These are phyloP conservation scores for Cnemophilus loriae DNA, from an alignment of 2,113 vertebrate genomes.

Conservation along the genomic window DNA sequence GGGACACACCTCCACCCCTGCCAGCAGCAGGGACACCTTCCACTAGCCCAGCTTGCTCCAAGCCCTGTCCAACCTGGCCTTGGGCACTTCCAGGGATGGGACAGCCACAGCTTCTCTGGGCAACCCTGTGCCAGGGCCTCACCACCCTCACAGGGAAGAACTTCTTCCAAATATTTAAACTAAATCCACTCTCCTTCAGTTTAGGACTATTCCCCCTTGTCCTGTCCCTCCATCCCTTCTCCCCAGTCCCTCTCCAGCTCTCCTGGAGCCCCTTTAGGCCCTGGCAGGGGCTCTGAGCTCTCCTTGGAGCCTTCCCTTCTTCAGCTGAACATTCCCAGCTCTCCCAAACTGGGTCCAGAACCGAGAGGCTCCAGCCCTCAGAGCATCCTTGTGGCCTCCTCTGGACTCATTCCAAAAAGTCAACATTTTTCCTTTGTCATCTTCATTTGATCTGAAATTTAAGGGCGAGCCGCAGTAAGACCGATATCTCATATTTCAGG, in stretches of 20 bases:
- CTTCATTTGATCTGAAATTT: background rate
- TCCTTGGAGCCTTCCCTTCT: background rate
- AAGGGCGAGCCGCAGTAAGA: background rate
- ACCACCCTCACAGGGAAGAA: accelerated
- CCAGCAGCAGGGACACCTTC: accelerated
- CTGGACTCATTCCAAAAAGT: background rate
- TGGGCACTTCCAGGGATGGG: background rate
- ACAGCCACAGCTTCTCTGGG: background rate
- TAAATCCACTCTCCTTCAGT: background rate
- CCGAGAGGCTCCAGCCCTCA: background rate
- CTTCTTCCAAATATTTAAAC: background rate
- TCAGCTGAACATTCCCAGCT: background rate
- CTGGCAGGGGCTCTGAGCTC: background rate
- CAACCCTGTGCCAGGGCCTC: accelerated
- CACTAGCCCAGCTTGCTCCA: accelerated
- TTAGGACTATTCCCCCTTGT: background rate
- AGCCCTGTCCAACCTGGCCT: accelerated
- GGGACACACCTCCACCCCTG: background rate
- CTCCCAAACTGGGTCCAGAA: background rate
- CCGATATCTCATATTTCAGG: accelerated
- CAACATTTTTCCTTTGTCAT: background rate
- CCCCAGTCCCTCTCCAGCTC: background rate
- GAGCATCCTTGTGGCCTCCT: accelerated
- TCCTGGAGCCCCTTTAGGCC: background rate
- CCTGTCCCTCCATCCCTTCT: background rate